Evolutionary conservation across 2,888 invertebrate genomes (phyloP).

Genomic region (Tachina grossa): DNA sequence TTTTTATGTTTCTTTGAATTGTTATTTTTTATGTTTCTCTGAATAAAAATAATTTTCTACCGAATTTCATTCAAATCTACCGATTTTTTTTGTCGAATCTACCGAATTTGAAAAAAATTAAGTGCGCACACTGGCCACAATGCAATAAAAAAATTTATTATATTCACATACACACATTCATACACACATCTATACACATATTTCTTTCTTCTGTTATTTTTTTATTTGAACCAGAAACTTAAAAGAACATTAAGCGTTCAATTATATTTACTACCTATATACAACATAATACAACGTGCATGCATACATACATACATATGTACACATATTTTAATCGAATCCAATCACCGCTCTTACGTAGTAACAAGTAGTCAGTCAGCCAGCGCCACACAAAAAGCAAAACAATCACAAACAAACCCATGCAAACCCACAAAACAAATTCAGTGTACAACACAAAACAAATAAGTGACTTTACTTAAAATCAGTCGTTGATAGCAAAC

Average conservation of each 20-base stretch:
- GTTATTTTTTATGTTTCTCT: too few relatives aligned
- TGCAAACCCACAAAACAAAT: constrained; percentile 56
- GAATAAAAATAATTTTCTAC: too few relatives aligned
- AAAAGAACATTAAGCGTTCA: too few relatives aligned
- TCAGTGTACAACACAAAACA: constrained; percentile 66
- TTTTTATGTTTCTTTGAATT: too few relatives aligned
- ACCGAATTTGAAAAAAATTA: too few relatives aligned
- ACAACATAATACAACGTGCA: neutral
- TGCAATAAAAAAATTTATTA: neutral
- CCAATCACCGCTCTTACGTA: constrained; percentile 36
- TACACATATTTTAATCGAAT: neutral
- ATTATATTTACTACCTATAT: too few relatives aligned
- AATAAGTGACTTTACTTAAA: constrained; percentile 73
- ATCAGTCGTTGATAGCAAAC: constrained; percentile 82
- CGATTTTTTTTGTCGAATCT: too few relatives aligned
- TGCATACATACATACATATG: neutral
- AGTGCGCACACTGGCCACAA: too few relatives aligned
- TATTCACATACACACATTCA: neutral
- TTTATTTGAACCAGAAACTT: neutral
- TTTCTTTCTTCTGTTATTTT: neutral
- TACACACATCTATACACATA: neutral
- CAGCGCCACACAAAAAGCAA: constrained; percentile 13
- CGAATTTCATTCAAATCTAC: too few relatives aligned
- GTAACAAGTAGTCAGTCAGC: neutral
- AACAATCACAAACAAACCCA: constrained; percentile 31